phyloP scores from a whole-genome alignment of 2,888 invertebrate genomes.

The Zhuqinia jingwanae region DNA sequence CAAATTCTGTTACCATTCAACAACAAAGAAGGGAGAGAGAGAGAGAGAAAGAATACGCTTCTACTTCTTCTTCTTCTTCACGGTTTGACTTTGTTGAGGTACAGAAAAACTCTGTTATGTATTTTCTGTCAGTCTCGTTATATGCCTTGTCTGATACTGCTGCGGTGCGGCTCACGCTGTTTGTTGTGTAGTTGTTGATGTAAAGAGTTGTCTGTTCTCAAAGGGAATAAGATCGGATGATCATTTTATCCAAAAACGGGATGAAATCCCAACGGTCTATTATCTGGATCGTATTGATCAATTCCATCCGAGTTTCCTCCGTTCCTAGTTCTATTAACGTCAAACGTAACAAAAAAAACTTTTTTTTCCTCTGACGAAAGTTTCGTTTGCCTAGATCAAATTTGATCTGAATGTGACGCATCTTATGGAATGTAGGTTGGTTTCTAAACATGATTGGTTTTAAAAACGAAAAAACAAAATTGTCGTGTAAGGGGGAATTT shows the following conservation, averaged over 20 bases:
- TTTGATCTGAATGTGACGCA: neutral
- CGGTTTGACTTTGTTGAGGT: neutral
- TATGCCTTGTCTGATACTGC: neutral
- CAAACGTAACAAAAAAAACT: neutral
- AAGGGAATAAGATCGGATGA: constrained; percentile 29
- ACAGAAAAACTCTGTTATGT: constrained; percentile 4
- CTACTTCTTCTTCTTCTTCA: neutral
- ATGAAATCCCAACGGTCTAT: constrained; percentile 27
- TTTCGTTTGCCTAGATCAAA: constrained; percentile 9
- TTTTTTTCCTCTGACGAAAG: neutral
- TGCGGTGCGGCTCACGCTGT: neutral
- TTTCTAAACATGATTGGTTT: too few species aligned
- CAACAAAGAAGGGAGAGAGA: neutral
- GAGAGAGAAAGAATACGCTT: neutral
- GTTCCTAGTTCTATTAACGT: neutral
- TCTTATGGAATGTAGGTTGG: too few species aligned
- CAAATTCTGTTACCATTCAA: constrained; percentile 49
- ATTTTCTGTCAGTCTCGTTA: neutral
- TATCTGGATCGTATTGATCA: constrained; percentile 16
- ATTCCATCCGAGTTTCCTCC: neutral
- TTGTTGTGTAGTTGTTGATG: constrained; percentile 8
- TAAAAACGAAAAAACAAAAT: too few species aligned
- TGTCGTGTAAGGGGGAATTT: too few species aligned
- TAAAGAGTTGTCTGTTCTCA: neutral
- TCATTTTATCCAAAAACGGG: constrained; percentile 30